Evolutionary conservation across 2,797 vertebrate species (phyloP), one percentile per base, ranked within the genome.

Genomic region (Hemitrygon akajei): DNA sequence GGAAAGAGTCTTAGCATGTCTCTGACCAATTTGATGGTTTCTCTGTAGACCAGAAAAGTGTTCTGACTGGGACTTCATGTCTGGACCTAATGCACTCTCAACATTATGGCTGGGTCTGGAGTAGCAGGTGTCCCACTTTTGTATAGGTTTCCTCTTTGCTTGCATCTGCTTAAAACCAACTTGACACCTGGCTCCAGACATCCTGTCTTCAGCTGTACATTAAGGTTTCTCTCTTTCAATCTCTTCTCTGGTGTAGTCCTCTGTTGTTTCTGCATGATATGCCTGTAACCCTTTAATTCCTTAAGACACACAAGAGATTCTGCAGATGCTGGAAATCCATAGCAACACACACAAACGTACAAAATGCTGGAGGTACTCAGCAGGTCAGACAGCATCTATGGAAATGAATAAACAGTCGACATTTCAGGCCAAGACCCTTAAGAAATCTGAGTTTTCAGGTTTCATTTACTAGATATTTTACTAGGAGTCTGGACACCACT

Each of bases 121-220:
- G 63, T 69, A 86, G 25, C 56, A 89, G 86, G 60, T 89, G 89
- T 9, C 86, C n/a, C 63, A 22, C 60, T 89, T 92, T 30, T 37
- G 25, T 40, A 75, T 25, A 47, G 69, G 25, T 27, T 47, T 92
- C 37, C 40, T n/a, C 75, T 76, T 93, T 71, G 76, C 91, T 73
- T 69, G 25, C 40, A 75, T 93, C 37, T 75, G 71, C 40, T 75
- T 93, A 75, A 93, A 93, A 75, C 69, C 91, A 75, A 93, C 12
- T 56, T 75, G 91, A 93, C 69, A 93, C 69, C 91, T 93, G 69
- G 91, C 91, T 93, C 91, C 91, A 93, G 91, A 93, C 69, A 93
- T 92, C 91, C 91, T 92, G 91, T 92, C 91, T 92, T 40, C 91
- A 75, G 71, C 71, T 76, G 37, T 93, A 75, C 91, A 75, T 93